Evolutionary conservation across 1,140 invertebrate species (phyloP).

Genomic region (Dendrolimus kikuchii): DNA sequence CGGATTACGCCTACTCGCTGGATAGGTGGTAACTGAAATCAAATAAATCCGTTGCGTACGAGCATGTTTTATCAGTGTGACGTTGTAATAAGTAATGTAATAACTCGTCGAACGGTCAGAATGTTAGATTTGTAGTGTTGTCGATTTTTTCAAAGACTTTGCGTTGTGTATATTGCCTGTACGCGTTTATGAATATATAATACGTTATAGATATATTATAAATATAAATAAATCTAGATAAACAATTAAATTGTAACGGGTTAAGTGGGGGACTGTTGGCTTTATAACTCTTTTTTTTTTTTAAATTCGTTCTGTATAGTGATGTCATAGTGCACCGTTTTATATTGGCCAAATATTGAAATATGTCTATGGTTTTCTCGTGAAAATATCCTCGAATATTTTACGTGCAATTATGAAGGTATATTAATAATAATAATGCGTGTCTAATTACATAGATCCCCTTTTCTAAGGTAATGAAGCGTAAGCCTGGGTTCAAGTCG

Average conservation of each 20-base stretch:
- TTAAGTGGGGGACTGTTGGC: conserved; percentile 24
- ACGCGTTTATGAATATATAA: conserved; percentile 36
- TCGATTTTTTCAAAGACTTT: conserved; percentile 24
- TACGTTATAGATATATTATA: conserved; percentile 35
- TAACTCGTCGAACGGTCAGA: conserved; percentile 27
- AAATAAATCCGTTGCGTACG: too few species aligned
- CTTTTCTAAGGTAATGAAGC: too few species aligned
- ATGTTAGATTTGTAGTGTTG: conserved; percentile 36
- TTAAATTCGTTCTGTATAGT: not conserved
- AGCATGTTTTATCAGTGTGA: conserved; percentile 18
- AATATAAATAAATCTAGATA: not conserved
- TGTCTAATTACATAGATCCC: too few species aligned
- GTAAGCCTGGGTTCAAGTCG: too few species aligned
- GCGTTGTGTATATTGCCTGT: conserved; percentile 45
- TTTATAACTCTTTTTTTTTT: conserved; percentile 5
- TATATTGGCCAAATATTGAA: too few species aligned
- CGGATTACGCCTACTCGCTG: too few species aligned
- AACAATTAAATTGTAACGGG: conserved; percentile 26
- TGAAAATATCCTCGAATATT: conserved; percentile 1
- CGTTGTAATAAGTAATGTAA: conserved; percentile 34
- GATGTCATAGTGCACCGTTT: conserved; percentile 3
- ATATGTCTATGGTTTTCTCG: too few species aligned
- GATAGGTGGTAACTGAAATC: too few species aligned
- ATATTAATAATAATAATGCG: conserved; percentile 1
- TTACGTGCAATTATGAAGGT: conserved; percentile 4